Evolutionary conservation across 2,797 vertebrate species (phyloP), one percentile per base, ranked within the genome.

Genomic region (Hybognathus amarus): DNA sequence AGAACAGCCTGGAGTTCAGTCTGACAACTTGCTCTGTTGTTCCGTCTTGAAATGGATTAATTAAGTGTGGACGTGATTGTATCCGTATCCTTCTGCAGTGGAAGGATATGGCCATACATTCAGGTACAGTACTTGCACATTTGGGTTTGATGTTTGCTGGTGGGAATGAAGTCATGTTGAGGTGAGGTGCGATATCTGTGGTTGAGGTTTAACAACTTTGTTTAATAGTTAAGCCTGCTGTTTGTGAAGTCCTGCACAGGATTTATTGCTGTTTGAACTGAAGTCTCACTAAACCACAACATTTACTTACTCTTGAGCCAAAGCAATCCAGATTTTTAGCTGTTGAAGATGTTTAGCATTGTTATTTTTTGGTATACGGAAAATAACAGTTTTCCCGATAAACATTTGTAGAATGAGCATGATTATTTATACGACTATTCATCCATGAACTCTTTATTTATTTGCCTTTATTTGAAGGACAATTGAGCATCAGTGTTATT

Each of bases 81-180:
- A 56, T 70, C 79, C n/a, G 18, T 68, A 77, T 54, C 67, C 69
- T 85, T 83, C 82, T 69, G 74, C 17, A 27, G 50, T 69, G 92
- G 90, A 91, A 90, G 89, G 92, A 92, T 85, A 94, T 94, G 91
- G 91, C 92, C 83, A 89, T 94, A 88, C 87, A 67, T 67, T 86
- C 94, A 94, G 94, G 94, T 95, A 94, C n/a, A 70, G 68, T 78
- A 24, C 40, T 45, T 27, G 56, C 24, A n/a, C 2, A 1, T 56
- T 68, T 74, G 56, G 61, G 75, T 85, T 47, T 52, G 15, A 27
- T 68, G 64, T 54, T 59, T 68, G 33, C 33, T 50, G 24, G 54
- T 24, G 22, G 52, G 36, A 59, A 68, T 42, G 27, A 63, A 75
- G 68, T 75, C 42, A 69, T 68, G 18, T 33, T 68, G 81, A 59